These are phyloP conservation scores for Andricus grossulariae DNA, from an alignment of 1,140 invertebrate genomes.

Conservation along the genomic window DNA sequence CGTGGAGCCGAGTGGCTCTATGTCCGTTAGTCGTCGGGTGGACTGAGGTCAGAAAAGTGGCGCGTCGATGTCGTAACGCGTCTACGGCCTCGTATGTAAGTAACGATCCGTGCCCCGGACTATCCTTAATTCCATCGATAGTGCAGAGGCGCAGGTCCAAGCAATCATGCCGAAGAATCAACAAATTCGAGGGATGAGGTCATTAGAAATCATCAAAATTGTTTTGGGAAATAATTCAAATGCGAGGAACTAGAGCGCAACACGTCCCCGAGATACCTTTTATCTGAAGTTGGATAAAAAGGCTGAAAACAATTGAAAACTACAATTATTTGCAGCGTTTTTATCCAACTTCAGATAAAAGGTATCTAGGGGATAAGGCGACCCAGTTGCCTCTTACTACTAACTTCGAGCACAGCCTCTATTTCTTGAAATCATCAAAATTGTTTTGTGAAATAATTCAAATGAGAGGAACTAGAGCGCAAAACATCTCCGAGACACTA, in stretches of 20 bases:
- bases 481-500: too few species aligned
- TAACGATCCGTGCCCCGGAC: constrained; percentile 14
- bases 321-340: too few species aligned
- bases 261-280: too few species aligned
- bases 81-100: constrained; percentile 29
- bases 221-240: not conserved
- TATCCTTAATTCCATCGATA: constrained; percentile 19
- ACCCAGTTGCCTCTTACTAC: too few species aligned
- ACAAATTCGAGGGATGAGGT: not conserved
- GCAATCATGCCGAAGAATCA: not conserved
- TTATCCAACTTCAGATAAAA: too few species aligned
- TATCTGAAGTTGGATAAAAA: too few species aligned
- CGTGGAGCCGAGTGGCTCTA: constrained; percentile 16
- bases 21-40: constrained; percentile 23
- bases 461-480: not conserved
- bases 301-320: too few species aligned
- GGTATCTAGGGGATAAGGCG: too few species aligned
- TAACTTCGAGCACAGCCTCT: too few species aligned
- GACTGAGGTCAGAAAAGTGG: constrained; percentile 31
- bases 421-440: too few species aligned
- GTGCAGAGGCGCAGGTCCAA: not conserved
- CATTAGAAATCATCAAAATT: too few species aligned
- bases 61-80: constrained; percentile 27
- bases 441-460: too few species aligned
- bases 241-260: not conserved